These are phyloP conservation scores for Tetraneura akinire DNA, from an alignment of 1,140 invertebrate genomes.

Conservation along the genomic window DNA sequence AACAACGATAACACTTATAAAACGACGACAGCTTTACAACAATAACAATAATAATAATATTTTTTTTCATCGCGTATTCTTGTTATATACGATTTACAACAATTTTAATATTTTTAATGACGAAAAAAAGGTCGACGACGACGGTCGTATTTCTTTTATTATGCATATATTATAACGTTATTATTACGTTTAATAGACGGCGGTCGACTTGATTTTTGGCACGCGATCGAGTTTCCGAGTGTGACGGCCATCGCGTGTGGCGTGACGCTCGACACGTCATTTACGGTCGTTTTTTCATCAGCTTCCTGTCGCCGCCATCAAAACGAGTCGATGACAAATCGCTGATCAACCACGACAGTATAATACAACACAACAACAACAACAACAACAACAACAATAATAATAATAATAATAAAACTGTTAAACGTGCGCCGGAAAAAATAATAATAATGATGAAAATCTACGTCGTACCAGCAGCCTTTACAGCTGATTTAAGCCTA, in stretches of 20 bases:
- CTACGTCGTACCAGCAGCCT: not conserved
- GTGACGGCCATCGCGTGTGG: too few relatives aligned
- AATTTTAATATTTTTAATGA: too few relatives aligned
- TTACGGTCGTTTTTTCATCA: conserved; percentile 4
- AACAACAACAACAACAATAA: not conserved
- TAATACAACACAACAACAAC: not conserved
- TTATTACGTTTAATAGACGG: too few relatives aligned
- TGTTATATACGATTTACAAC: too few relatives aligned
- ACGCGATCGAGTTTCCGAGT: not conserved
- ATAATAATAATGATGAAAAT: not conserved
- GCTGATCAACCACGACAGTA: too few relatives aligned
- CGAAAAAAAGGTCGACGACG: too few relatives aligned
- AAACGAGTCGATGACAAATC: not conserved
- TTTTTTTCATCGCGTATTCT: too few relatives aligned
- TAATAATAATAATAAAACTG: not conserved
- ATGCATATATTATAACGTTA: not conserved
- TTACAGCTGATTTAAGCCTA: not conserved
- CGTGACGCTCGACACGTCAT: not conserved
- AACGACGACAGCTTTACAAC: too few relatives aligned
- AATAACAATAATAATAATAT: too few relatives aligned
- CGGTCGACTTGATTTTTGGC: not conserved
- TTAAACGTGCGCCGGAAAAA: too few relatives aligned
- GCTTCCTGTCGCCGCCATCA: not conserved
- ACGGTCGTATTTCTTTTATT: too few relatives aligned
- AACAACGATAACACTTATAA: too few relatives aligned